Evolutionary conservation across 2,888 invertebrate species (phyloP).

Genomic region (Drosophila neutralis): DNA sequence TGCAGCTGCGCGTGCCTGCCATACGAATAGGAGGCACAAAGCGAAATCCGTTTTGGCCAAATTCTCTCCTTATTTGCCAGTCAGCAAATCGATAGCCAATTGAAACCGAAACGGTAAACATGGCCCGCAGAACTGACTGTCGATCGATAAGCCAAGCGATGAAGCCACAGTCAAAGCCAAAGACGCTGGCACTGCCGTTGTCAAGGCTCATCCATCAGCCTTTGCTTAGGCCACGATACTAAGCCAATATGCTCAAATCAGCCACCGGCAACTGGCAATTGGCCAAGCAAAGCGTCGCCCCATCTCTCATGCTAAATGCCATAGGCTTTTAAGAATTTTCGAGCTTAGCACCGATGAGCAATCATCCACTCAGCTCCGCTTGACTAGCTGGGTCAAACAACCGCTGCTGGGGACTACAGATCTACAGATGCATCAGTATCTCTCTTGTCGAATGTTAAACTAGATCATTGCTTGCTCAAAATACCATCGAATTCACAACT

Average conservation of each 20-base stretch:
- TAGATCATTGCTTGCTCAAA: background rate
- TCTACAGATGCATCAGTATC: background rate
- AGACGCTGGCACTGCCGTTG: conserved; percentile 27
- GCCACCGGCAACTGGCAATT: conserved; percentile 8
- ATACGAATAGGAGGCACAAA: conserved; percentile 32
- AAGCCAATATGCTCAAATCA: conserved; percentile 5
- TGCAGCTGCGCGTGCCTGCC: conserved; percentile 53
- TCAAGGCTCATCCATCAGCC: conserved; percentile 58
- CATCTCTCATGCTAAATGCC: conserved; percentile 8
- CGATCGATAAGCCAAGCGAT: conserved; percentile 31
- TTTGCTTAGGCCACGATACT: conserved; percentile 32
- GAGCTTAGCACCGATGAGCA: conserved; percentile 20
- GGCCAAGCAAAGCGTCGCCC: conserved; percentile 20
- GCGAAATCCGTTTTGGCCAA: conserved; percentile 24
- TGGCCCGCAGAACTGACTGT: conserved; percentile 35
- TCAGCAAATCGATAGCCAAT: conserved; percentile 33
- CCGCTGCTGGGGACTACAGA: background rate
- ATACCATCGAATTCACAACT: background rate
- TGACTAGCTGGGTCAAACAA: conserved; percentile 37
- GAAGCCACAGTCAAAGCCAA: conserved; percentile 11
- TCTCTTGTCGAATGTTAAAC: background rate
- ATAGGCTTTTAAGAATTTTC: background rate
- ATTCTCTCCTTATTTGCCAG: conserved; percentile 28
- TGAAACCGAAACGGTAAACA: conserved; percentile 64
- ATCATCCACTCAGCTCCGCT: conserved; percentile 26